A percentile compares a stretch with the other conserved stretches of the same genome.
Conservation (phyloP, 37 sponge, comb jelly and placozoan genomes). For the Diacarnus erythraeanus region DNA sequence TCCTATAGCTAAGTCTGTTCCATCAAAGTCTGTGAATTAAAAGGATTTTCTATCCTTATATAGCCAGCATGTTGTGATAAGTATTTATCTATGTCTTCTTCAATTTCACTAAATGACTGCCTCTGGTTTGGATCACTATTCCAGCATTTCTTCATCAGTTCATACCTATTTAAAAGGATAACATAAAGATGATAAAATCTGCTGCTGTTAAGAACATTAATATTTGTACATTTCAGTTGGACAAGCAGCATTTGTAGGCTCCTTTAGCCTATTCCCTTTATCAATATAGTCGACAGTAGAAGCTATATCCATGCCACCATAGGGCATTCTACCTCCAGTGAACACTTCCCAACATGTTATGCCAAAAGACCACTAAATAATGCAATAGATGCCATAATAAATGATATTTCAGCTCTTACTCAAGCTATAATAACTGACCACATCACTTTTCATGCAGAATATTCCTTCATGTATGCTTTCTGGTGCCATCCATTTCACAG, state of each 20-base stretch:
- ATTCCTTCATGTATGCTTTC: neutral
- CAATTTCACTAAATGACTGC: neutral
- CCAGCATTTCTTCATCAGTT: neutral
- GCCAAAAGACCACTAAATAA: constrained; percentile 48
- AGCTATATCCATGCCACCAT: constrained; percentile 13
- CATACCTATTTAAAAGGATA: neutral
- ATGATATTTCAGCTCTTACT: neutral
- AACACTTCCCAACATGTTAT: constrained; percentile 54
- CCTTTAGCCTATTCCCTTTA: constrained; percentile 8
- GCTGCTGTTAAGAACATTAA: too few species aligned
- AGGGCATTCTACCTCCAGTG: constrained; percentile 32
- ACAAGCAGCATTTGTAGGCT: constrained; percentile 24
- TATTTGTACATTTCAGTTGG: constrained; percentile 35
- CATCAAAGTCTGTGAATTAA: neutral
- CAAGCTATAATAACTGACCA: neutral
- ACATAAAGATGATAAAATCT: neutral
- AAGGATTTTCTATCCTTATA: neutral
- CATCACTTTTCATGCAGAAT: neutral
- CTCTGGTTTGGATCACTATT: neutral
- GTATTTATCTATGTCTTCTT: neutral
- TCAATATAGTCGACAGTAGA: neutral
- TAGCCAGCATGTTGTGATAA: neutral
- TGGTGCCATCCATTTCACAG: constrained; percentile 16
- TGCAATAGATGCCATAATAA: neutral
- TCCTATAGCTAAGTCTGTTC: too few species aligned